A percentile compares a stretch with the other conserved stretches of the same genome.
Conservation (phyloP, 1,140 invertebrate species). For the Contarinia nasturtii region DNA sequence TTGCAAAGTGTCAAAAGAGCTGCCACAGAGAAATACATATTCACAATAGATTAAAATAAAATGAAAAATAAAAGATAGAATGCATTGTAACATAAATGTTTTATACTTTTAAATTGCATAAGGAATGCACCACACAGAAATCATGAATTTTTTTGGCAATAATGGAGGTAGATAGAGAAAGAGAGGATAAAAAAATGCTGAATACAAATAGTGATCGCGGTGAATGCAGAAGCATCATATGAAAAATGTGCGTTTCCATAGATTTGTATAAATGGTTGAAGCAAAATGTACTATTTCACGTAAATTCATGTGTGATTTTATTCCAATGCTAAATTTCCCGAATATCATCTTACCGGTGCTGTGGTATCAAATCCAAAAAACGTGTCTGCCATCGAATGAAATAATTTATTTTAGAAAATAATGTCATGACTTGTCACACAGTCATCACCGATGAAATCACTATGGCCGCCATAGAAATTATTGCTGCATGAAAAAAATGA, state of each 20-base stretch:
- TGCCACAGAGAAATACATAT: no score
- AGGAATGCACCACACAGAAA: no score
- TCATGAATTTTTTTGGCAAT: no score
- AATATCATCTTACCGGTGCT: slow-evolving; percentile 38
- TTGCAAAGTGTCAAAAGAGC: no score
- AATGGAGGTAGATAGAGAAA: no score
- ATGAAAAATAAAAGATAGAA: no score
- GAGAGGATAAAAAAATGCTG: background rate
- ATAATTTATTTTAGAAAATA: slow-evolving; percentile 36
- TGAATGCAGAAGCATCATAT: background rate
- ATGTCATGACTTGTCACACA: slow-evolving; percentile 40
- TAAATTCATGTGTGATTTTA: background rate
- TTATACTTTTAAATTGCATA: no score
- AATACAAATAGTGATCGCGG: background rate
- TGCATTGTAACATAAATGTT: no score
- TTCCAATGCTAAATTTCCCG: background rate
- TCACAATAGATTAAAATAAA: no score
- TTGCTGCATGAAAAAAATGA: no score
- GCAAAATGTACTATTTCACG: slow-evolving; percentile 1
- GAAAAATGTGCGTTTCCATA: background rate
- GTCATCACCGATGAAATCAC: slow-evolving; percentile 25
- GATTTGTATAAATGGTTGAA: background rate
- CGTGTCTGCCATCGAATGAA: slow-evolving; percentile 61
- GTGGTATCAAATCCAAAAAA: slow-evolving; percentile 62
- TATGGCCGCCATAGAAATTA: background rate